These are phyloP conservation scores for Lemur catta DNA, from an alignment of 2,797 vertebrate species.

Conservation along the genomic window DNA sequence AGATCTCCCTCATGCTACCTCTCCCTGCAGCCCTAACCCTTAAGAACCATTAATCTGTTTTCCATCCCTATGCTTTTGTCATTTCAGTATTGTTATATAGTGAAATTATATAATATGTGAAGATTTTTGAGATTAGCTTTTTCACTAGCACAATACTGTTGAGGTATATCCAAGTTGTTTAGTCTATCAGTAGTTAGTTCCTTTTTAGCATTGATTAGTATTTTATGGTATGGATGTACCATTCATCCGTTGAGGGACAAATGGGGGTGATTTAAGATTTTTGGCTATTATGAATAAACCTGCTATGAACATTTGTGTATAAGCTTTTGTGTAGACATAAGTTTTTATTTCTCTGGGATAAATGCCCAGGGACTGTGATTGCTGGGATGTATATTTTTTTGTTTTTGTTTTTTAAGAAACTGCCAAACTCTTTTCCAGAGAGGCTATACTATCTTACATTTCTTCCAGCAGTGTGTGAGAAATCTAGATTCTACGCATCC, in stretches of 20 bases:
- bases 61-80: not conserved
- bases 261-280: not conserved
- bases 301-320: not conserved
- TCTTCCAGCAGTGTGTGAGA: too few species aligned
- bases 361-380: not conserved
- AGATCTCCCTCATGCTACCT: not conserved
- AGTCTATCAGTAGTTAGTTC: not conserved
- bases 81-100: not conserved
- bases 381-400: not conserved
- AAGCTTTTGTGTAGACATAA: not conserved
- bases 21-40: not conserved
- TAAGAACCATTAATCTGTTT: not conserved
- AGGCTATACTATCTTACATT: too few species aligned
- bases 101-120: not conserved
- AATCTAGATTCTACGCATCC: too few species aligned
- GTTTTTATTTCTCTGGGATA: not conserved
- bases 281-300: not conserved
- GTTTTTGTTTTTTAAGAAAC: not conserved
- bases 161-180: not conserved
- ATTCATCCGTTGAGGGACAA: not conserved
- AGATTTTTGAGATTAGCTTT: not conserved
- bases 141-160: not conserved
- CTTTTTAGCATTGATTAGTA: not conserved
- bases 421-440: too few species aligned
- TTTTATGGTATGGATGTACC: not conserved